phyloP scores from a whole-genome alignment of 2,113 vertebrate genomes.

The Orientallactaga bullata region DNA sequence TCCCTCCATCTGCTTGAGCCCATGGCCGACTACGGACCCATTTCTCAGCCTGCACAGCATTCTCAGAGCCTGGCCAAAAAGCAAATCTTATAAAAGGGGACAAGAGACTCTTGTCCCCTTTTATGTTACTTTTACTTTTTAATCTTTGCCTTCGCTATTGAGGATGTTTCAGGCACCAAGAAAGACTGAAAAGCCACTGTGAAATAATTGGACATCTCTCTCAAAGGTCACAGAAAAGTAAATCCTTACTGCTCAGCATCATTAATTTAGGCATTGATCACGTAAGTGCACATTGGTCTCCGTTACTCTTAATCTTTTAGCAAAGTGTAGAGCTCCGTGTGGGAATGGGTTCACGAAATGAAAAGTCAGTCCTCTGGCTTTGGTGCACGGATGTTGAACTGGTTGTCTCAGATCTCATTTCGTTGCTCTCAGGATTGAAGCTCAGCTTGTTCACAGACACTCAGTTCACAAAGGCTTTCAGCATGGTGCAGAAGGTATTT shows the following conservation, averaged over 20 bases:
- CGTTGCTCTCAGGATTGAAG: constrained; percentile 6
- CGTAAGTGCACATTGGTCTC: neutral
- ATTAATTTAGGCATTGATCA: neutral
- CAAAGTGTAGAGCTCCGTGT: neutral
- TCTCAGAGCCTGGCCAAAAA: neutral
- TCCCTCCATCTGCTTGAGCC: neutral
- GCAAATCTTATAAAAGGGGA: neutral
- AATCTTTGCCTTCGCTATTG: neutral
- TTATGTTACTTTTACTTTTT: neutral
- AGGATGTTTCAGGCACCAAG: neutral
- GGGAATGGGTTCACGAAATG: neutral
- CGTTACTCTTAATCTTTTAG: neutral
- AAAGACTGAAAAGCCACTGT: neutral
- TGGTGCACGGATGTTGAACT: neutral
- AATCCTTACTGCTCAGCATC: neutral
- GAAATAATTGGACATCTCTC: constrained; percentile 31
- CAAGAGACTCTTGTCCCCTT: neutral
- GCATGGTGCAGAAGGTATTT: neutral
- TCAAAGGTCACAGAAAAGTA: neutral
- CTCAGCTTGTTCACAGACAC: neutral
- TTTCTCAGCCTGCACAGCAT: neutral
- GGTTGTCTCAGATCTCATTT: neutral
- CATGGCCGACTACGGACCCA: neutral
- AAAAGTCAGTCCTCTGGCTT: neutral
- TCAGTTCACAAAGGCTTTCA: neutral